A percentile compares a stretch with the other conserved stretches of the same genome.
These are phyloP conservation scores for Sclerurus mexicanus DNA, from an alignment of 2,113 vertebrate species.

Conservation along the genomic window DNA sequence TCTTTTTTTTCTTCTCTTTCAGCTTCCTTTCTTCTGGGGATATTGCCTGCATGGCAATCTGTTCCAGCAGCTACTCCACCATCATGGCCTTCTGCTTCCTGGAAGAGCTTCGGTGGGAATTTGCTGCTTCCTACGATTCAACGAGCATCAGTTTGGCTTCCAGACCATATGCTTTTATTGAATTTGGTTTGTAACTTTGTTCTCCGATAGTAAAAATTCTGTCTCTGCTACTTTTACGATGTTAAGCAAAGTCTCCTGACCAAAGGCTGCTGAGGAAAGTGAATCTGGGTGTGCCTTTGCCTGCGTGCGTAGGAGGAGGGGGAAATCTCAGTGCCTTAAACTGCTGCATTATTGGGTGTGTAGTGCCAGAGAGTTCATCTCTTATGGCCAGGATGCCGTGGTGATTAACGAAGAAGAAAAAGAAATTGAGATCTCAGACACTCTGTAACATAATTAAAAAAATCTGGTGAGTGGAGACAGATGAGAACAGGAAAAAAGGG, in stretches of 20 bases:
- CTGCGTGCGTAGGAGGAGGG: neutral
- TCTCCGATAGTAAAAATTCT: neutral
- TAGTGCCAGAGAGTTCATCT: neutral
- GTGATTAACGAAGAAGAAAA: neutral
- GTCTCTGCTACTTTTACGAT: neutral
- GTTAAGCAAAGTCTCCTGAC: neutral
- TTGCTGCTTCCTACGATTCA: conserved; percentile 82
- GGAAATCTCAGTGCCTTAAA: neutral
- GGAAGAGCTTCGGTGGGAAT: conserved; percentile 92
- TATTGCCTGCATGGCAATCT: conserved; percentile 91
- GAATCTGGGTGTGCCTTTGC: neutral
- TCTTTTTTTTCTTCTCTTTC: conserved; percentile 1
- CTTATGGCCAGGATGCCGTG: neutral
- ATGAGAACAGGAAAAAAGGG: neutral
- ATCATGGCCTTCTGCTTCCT: conserved; percentile 94
- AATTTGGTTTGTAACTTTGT: conserved; percentile 86
- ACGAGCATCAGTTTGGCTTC: conserved; percentile 81
- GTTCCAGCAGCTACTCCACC: conserved; percentile 81
- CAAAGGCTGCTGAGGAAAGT: neutral
- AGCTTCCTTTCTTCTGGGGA: conserved; percentile 87
- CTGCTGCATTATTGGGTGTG: neutral
- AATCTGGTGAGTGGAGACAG: neutral
- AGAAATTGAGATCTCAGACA: neutral
- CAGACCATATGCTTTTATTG: conserved; percentile 91
- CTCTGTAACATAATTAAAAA: neutral